Percentiles rank a stretch among this genome's conserved stretches.
Evolutionary conservation across 1,140 invertebrate genomes (phyloP).

Genomic region (Zophobas morio): DNA sequence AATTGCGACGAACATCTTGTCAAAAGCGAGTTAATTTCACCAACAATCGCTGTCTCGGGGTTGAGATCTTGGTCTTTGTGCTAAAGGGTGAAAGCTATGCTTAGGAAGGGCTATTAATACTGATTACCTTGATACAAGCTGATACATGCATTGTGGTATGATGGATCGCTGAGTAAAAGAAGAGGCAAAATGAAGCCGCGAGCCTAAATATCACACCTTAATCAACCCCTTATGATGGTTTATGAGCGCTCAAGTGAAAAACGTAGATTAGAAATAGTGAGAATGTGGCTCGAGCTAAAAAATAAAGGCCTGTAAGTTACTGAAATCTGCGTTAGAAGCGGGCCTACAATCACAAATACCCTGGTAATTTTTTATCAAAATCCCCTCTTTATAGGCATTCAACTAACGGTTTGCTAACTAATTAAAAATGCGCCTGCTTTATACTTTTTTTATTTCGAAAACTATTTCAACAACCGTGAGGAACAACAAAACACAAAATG

Average conservation of each 20-base stretch:
- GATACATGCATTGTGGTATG: conserved; percentile 53
- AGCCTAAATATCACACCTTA: conserved; percentile 14
- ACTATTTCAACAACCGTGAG: too few species aligned
- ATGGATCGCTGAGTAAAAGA: conserved; percentile 44
- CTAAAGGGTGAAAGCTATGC: conserved; percentile 21
- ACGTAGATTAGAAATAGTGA: conserved; percentile 18
- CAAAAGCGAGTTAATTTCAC: conserved; percentile 40
- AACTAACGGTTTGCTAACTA: too few species aligned
- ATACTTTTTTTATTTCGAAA: too few species aligned
- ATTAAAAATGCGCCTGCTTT: too few species aligned
- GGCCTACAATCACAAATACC: too few species aligned
- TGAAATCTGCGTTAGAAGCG: too few species aligned
- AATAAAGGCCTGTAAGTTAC: background rate
- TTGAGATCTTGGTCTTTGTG: conserved; percentile 35
- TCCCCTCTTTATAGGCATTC: too few species aligned
- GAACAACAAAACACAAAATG: too few species aligned
- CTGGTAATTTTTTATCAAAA: too few species aligned
- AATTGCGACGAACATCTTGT: conserved; percentile 36
- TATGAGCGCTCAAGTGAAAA: conserved; percentile 26
- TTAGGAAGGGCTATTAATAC: conserved; percentile 51
- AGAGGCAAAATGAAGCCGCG: conserved; percentile 13
- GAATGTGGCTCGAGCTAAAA: background rate
- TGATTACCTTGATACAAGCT: conserved; percentile 52
- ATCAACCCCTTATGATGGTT: background rate
- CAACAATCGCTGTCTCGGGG: conserved; percentile 36